Evolutionary conservation across 2,797 vertebrate species (phyloP).

Genomic region (Euthynnus affinis): DNA sequence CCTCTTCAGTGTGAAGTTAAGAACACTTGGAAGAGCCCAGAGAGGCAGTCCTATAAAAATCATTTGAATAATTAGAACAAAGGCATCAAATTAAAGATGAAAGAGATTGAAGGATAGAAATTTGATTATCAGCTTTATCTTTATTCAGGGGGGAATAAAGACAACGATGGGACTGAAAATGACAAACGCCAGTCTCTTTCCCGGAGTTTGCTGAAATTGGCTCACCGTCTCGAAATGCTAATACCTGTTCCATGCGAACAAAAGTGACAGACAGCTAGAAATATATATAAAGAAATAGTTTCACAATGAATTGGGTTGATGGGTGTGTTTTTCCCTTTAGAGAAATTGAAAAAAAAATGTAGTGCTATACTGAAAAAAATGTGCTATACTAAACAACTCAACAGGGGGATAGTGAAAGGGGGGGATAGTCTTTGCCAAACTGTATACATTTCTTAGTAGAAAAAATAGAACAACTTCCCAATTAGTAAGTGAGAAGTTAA

Average conservation of each 20-base stretch:
- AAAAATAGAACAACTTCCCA: too few relatives aligned
- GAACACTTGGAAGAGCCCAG: constrained; percentile 12
- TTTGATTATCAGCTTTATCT: not conserved
- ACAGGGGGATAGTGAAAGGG: too few relatives aligned
- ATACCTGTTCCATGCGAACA: too few relatives aligned
- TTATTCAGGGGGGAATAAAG: not conserved
- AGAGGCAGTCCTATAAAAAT: constrained; percentile 37
- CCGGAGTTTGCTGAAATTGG: not conserved
- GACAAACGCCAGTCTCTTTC: not conserved
- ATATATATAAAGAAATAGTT: not conserved
- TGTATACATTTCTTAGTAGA: too few relatives aligned
- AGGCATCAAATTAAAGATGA: not conserved
- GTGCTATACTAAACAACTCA: too few relatives aligned
- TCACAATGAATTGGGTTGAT: not conserved
- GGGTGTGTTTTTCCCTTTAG: not conserved
- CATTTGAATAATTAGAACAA: constrained; percentile 33
- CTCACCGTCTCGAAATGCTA: not conserved
- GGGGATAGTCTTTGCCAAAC: too few relatives aligned
- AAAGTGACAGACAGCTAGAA: not conserved
- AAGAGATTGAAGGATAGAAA: not conserved
- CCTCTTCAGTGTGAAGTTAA: constrained; percentile 44
- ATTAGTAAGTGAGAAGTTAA: too few relatives aligned
- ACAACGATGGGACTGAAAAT: not conserved
- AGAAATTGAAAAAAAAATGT: not conserved
- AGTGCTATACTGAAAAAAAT: too few relatives aligned